Evolutionary conservation across 2,888 invertebrate genomes (phyloP).

Genomic region (Plebejus melissa): DNA sequence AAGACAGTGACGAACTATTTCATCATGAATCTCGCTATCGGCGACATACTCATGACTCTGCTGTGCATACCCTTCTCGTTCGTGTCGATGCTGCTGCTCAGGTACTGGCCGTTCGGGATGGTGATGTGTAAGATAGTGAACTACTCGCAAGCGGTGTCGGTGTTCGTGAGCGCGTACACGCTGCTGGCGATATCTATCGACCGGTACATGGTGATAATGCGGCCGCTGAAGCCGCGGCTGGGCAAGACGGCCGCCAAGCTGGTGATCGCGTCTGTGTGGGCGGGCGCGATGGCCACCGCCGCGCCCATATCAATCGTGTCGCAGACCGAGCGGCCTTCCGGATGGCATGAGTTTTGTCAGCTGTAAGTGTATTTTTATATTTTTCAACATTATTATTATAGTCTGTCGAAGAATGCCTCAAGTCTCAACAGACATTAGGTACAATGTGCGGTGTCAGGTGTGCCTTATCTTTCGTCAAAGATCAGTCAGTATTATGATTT

Average conservation of each 20-base stretch:
- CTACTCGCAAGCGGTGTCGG: slow-evolving; percentile 89
- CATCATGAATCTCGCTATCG: slow-evolving; percentile 92
- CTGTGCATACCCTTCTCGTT: slow-evolving; percentile 96
- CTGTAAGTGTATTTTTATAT: slow-evolving; percentile 66
- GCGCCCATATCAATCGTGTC: slow-evolving; percentile 90
- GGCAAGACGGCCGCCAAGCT: slow-evolving; percentile 84
- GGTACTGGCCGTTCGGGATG: slow-evolving; percentile 93
- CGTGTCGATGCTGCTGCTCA: slow-evolving; percentile 86
- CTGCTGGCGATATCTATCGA: slow-evolving; percentile 94
- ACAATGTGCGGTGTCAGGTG: too few species aligned
- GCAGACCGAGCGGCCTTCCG: slow-evolving; percentile 79
- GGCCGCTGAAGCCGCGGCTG: slow-evolving; percentile 89
- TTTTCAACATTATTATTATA: too few species aligned
- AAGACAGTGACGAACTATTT: slow-evolving; percentile 95
- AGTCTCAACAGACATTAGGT: too few species aligned
- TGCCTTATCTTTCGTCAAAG: too few species aligned
- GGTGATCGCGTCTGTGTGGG: slow-evolving; percentile 86
- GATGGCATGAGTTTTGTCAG: slow-evolving; percentile 81
- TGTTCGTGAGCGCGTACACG: slow-evolving; percentile 92
- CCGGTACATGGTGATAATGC: slow-evolving; percentile 93
- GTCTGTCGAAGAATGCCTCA: too few species aligned
- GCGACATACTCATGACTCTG: slow-evolving; percentile 93
- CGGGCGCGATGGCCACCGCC: slow-evolving; percentile 87
- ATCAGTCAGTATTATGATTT: too few species aligned
- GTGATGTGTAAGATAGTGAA: slow-evolving; percentile 90